Evolutionary conservation across 2,797 vertebrate genomes (phyloP).

Genomic region (Adrianichthys oophorus): DNA sequence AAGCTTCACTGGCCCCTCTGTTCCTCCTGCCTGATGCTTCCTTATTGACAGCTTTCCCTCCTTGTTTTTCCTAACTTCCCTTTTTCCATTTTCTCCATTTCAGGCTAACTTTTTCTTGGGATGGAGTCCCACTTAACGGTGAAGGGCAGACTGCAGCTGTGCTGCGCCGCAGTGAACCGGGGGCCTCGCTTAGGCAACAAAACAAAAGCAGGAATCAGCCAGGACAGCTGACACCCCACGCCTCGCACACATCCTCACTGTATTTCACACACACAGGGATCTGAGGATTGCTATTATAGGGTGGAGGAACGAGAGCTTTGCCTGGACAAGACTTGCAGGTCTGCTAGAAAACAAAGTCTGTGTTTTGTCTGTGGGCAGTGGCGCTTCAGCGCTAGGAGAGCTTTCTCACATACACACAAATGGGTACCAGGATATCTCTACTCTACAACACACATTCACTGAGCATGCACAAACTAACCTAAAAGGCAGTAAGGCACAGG

Average conservation of each 20-base stretch:
- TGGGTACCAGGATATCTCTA: conserved; percentile 22
- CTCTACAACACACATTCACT: conserved; percentile 29
- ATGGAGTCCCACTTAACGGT: conserved; percentile 25
- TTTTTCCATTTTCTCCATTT: conserved; percentile 28
- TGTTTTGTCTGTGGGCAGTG: conserved; percentile 87
- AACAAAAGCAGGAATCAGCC: conserved; percentile 76
- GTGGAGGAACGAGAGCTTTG: conserved; percentile 71
- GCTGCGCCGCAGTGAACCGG: conserved; percentile 65
- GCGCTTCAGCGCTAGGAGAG: conserved; percentile 77
- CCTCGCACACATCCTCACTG: conserved; percentile 62
- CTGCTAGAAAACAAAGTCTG: conserved; percentile 81
- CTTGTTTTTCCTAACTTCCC: conserved; percentile 1
- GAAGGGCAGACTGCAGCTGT: conserved; percentile 74
- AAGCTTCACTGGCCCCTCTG: conserved; percentile 40
- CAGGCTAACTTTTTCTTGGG: conserved; percentile 19
- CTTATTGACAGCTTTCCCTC: conserved; percentile 19
- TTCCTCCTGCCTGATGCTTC: conserved; percentile 5
- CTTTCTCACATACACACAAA: conserved; percentile 65
- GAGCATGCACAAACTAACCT: conserved; percentile 45
- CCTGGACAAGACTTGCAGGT: conserved; percentile 75
- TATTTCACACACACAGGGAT: conserved; percentile 50
- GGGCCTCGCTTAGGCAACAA: conserved; percentile 73
- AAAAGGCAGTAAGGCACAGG: conserved; percentile 48
- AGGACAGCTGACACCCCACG: conserved; percentile 75
- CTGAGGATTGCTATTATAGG: conserved; percentile 60